Conservation (phyloP, 2,797 vertebrate species). For the Anguilla megastoma region DNA sequence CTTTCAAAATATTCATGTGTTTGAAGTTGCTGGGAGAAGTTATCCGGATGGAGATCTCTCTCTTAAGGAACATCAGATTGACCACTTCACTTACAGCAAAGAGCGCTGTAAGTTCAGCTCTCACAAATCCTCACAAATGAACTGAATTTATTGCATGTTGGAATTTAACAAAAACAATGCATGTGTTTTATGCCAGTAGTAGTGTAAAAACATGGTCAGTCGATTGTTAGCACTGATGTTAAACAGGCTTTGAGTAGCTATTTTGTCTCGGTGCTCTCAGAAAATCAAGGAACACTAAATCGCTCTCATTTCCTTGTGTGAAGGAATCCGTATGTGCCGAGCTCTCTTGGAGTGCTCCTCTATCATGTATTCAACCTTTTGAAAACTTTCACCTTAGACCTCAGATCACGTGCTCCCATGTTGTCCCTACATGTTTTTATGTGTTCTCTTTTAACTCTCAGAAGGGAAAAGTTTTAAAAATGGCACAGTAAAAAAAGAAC, state of each 20-base stretch:
- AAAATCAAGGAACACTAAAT: conserved; percentile 64
- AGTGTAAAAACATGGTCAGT: conserved; percentile 36
- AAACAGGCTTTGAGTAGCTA: conserved; percentile 47
- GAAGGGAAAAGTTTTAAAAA: conserved; percentile 46
- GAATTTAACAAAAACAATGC: conserved; percentile 34
- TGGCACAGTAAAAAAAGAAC: conserved; percentile 50
- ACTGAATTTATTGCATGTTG: conserved; percentile 33
- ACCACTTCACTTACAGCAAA: neutral
- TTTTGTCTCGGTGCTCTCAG: conserved; percentile 35
- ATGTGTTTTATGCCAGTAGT: conserved; percentile 28
- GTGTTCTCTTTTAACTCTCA: conserved; percentile 62
- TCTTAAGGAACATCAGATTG: neutral
- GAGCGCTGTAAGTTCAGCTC: neutral
- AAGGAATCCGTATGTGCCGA: conserved; percentile 52
- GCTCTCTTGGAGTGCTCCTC: conserved; percentile 50
- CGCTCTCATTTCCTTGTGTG: conserved; percentile 51
- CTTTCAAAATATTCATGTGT: neutral
- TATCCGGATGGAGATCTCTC: neutral
- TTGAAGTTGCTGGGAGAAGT: neutral
- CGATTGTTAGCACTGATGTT: conserved; percentile 45
- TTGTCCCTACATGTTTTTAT: conserved; percentile 70
- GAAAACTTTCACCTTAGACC: conserved; percentile 64
- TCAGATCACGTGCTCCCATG: conserved; percentile 67
- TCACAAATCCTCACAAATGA: conserved; percentile 3
- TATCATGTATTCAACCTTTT: conserved; percentile 67